Evolutionary conservation across 2,797 vertebrate genomes (phyloP).

Genomic region (Setipinna tenuifilis): DNA sequence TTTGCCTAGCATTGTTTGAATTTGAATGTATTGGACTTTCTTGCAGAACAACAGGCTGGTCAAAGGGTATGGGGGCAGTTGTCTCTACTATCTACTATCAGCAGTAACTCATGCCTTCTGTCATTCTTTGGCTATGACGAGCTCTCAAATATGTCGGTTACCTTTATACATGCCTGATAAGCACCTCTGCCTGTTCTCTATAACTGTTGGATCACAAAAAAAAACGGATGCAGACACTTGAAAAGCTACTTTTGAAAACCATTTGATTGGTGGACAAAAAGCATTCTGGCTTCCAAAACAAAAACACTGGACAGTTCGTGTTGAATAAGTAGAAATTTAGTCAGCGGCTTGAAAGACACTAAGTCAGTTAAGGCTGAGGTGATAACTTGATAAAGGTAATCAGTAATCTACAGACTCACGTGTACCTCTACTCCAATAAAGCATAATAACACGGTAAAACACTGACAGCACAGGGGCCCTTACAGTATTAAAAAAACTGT

Average conservation of each 20-base stretch:
- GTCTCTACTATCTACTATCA: background rate
- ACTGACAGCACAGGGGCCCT: background rate
- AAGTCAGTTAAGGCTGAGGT: background rate
- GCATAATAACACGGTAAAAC: background rate
- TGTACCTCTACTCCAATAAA: constrained; percentile 4
- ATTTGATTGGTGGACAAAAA: background rate
- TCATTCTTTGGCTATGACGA: background rate
- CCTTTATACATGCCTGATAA: background rate
- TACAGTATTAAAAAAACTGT: background rate
- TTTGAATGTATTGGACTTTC: background rate
- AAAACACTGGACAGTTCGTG: background rate
- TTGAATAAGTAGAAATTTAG: background rate
- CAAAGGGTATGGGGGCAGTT: background rate
- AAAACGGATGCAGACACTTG: background rate
- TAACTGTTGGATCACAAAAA: background rate
- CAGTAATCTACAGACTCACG: background rate
- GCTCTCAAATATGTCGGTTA: background rate
- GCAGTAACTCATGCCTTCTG: background rate
- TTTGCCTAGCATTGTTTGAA: no score
- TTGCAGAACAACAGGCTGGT: background rate
- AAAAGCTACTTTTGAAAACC: background rate
- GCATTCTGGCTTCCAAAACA: background rate
- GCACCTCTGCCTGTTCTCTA: background rate
- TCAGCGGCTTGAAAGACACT: background rate
- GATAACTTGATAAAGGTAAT: background rate